Evolutionary conservation across 2,113 vertebrate genomes (phyloP).

Genomic region (Phycodurus eques): DNA sequence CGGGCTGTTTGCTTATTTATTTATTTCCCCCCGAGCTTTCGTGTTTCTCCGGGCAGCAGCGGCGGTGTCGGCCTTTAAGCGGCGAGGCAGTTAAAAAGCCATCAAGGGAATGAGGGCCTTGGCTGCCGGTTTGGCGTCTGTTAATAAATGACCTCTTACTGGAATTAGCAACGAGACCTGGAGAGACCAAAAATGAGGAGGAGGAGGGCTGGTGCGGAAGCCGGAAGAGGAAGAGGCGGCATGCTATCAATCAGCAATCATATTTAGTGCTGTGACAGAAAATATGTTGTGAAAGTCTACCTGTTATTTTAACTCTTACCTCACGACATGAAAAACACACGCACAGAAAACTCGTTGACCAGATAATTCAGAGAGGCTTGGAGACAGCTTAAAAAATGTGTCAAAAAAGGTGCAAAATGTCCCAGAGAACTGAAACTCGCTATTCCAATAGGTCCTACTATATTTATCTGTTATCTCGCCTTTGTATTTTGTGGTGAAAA

Average conservation of each 20-base stretch:
- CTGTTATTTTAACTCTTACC: neutral
- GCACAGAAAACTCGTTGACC: no score
- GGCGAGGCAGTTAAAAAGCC: slow-evolving; percentile 59
- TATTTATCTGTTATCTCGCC: no score
- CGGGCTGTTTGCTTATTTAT: slow-evolving; percentile 27
- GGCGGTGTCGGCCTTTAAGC: slow-evolving; percentile 25
- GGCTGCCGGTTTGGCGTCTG: slow-evolving; percentile 39
- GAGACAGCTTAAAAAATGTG: neutral
- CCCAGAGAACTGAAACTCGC: no score
- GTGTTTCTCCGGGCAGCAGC: slow-evolving; percentile 38
- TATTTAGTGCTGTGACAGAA: no score
- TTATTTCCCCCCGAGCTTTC: neutral
- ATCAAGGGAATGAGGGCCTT: slow-evolving; percentile 61
- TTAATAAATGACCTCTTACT: slow-evolving; percentile 73
- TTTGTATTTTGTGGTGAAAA: no score
- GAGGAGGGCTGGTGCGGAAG: neutral
- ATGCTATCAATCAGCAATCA: neutral
- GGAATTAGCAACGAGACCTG: slow-evolving; percentile 66
- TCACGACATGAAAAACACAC: neutral
- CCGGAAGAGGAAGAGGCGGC: neutral
- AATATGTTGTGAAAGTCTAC: neutral
- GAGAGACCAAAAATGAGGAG: slow-evolving; percentile 17
- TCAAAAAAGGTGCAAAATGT: no score
- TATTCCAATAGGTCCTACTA: no score
- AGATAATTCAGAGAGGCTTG: neutral